Base-by-base conservation (phyloP, 2,888 invertebrate species). In the Sicus ferrugineus region DNA sequence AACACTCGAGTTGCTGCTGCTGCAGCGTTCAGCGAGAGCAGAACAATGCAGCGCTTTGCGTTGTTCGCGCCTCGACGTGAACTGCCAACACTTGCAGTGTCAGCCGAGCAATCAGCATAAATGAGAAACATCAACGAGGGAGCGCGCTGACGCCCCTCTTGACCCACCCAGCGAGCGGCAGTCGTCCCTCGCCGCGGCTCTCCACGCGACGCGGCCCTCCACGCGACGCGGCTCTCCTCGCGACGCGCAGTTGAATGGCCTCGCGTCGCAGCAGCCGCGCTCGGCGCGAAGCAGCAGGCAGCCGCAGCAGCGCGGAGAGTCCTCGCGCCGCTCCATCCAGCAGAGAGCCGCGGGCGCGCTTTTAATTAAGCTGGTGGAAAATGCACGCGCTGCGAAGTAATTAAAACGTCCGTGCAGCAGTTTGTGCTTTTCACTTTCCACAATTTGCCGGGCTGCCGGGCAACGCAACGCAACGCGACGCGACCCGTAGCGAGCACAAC, bases 401-500 rank as follows among this genome's bases (percentile, higher is more conserved):
- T 54, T 26, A 54, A 54, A 21, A 54, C 11, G 5, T 34, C 11
- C 38, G 38, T 34, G 16, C 21, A 61, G 26, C n/a, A n/a, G n/a
- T n/a, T n/a, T n/a, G n/a, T n/a, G n/a, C n/a, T n/a, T n/a, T n/a
- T 14, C 31, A 28, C 19, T 54, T 28, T 63, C 2, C 30, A 19
- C 19, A 64, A n/a, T n/a, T n/a, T n/a, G n/a, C n/a, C n/a, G n/a
- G n/a, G n/a, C n/a, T n/a, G 38, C 38, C 38, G 38, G 38, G 38
- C 54, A 52, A 54, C 48, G 26, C 63, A 46, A 48, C 48, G 63
- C 63, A 46, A 30, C 50, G 6, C 23, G 48, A 63, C 48, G n/a
- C 48, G 38, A n/a, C 48, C 30, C 48, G 63, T 21, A 63, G 63
- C n/a, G 28, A 46, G 48, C 63, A 46, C 30, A 63, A 48, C 63